Conservation (phyloP, 2,797 vertebrate species). For the Microhierax caerulescens region DNA sequence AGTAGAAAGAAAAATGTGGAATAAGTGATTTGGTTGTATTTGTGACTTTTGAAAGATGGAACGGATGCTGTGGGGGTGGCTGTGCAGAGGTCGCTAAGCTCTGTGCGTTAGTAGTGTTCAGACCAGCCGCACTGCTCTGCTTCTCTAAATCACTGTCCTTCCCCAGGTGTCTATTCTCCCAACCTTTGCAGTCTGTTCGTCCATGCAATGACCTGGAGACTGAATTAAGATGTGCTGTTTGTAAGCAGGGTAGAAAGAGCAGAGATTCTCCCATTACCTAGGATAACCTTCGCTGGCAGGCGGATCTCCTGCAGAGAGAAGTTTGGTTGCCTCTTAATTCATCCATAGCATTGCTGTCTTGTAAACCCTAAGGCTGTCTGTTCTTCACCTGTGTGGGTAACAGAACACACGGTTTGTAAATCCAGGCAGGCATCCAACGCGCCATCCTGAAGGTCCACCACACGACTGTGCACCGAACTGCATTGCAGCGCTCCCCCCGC, state of each 20-base stretch:
- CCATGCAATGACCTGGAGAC: neutral
- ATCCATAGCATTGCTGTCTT: neutral
- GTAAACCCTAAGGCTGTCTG: neutral
- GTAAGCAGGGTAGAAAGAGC: neutral
- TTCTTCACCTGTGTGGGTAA: neutral
- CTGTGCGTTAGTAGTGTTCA: fast-evolving
- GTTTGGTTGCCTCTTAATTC: neutral
- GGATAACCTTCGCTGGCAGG: constrained; percentile 1
- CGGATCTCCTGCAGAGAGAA: neutral
- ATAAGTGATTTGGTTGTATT: neutral
- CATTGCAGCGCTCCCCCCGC: neutral
- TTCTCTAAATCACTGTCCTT: neutral
- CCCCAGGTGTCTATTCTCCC: neutral
- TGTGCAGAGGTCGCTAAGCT: neutral
- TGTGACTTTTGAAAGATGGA: neutral
- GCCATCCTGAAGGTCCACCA: neutral
- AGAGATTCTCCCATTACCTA: neutral
- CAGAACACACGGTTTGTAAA: neutral
- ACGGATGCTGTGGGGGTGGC: neutral
- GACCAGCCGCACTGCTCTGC: neutral
- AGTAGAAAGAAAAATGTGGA: neutral
- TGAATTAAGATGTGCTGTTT: neutral
- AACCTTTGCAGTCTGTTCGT: neutral
- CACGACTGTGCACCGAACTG: neutral
- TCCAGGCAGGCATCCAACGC: neutral